These are phyloP conservation scores for Globia sparganii DNA, from an alignment of 2,888 invertebrate genomes.

Conservation along the genomic window DNA sequence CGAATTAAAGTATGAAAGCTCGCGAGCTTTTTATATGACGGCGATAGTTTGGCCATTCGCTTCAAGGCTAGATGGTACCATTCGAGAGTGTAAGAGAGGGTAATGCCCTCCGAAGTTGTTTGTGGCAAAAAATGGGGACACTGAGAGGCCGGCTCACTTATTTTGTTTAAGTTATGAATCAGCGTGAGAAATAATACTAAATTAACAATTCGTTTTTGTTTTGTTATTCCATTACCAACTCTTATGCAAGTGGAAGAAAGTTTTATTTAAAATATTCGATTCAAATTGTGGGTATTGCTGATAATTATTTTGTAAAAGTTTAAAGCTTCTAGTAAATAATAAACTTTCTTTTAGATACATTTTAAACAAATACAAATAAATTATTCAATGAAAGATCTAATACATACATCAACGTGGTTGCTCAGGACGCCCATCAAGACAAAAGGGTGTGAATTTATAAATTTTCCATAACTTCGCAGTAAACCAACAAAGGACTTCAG, in stretches of 20 bases:
- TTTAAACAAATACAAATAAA: background rate
- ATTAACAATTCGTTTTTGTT: constrained; percentile 74
- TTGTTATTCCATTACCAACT: constrained; percentile 66
- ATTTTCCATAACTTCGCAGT: constrained; percentile 36
- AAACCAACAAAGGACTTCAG: constrained; percentile 45
- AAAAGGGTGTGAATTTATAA: constrained; percentile 40
- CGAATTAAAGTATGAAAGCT: constrained; percentile 54
- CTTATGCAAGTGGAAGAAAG: constrained; percentile 58
- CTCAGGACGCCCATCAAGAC: background rate
- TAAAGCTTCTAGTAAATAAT: background rate
- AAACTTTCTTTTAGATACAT: background rate
- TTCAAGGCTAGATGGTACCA: constrained; percentile 84
- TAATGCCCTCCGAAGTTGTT: constrained; percentile 89
- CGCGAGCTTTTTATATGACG: constrained; percentile 64
- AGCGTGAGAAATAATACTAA: constrained; percentile 87
- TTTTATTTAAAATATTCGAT: constrained; percentile 34
- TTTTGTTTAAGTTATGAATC: constrained; percentile 88
- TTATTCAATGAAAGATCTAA: background rate
- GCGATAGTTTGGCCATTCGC: constrained; percentile 80
- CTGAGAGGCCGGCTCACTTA: constrained; percentile 87
- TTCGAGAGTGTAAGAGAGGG: constrained; percentile 84
- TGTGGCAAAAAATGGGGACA: constrained; percentile 90
- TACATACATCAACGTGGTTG: background rate
- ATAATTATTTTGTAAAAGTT: background rate
- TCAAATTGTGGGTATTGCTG: background rate